Evolutionary conservation across 2,797 vertebrate species (phyloP), one percentile per base, ranked within the genome.

Genomic region (Sebastes diploproa): DNA sequence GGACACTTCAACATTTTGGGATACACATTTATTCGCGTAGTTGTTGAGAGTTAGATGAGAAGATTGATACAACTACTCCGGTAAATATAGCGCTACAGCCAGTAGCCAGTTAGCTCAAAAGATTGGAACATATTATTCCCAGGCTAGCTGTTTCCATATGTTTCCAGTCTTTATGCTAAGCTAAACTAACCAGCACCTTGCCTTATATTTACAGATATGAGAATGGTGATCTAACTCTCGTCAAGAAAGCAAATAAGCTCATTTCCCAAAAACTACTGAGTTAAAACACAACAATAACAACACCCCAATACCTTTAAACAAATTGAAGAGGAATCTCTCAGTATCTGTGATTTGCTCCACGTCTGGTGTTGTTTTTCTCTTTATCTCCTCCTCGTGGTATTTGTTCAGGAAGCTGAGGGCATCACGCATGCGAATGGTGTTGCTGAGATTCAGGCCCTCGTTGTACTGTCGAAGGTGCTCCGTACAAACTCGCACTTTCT

Each of bases 381-480:
- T 97, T 58, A 87, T 89, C 82, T 98, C 97, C n/a, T 98, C 97
- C 8, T 94, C 82, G 38, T 98, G 95, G 54, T 96, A 98, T 54
- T 93, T 96, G 63, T 92, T 89, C 23, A 99, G 97, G 83, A 97
- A 97, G 63, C 76, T 91, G 76, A 98, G 97, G 0, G 98, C 97
- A 74, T 99, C 98, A 2, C 96, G 84, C 97, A 98, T 98, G 80
- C 97, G 96, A 29, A 98, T 98, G 36, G 96, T 98, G 93, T 98
- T 97, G 90, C 96, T 96, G 78, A 98, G 97, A 82, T 96, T 94
- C 62, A 99, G 93, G 75, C 97, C 97, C 81, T 98, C 97, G 2
- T 96, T 98, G 92, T 99, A 99, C 80, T 96, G 96, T 36, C 97
- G 96, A 72, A 99, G 90, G 83, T 98, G 97, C 10, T 98, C 96